These are phyloP conservation scores for Microtus oregoni DNA, from an alignment of 2,113 vertebrate species.

Conservation along the genomic window DNA sequence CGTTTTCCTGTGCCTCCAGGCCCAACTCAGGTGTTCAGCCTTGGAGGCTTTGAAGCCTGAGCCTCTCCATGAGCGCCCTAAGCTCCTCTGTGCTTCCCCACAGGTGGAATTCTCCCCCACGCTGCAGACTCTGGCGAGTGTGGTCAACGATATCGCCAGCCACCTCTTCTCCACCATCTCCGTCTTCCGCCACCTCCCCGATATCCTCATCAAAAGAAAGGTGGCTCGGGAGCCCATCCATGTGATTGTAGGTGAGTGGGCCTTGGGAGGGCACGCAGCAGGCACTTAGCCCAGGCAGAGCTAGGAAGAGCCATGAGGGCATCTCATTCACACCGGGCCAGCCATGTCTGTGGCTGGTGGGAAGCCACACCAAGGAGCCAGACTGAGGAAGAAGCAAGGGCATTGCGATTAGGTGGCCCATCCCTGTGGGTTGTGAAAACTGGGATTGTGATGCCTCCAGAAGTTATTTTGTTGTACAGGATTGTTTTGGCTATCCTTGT, in stretches of 20 bases:
- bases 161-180: conserved; percentile 90
- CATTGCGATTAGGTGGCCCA: neutral
- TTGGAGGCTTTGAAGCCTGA: neutral
- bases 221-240: conserved; percentile 86
- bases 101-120: conserved; percentile 93
- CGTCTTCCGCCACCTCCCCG: conserved; percentile 90
- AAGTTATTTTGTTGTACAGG: too few species aligned
- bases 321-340: neutral
- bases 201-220: conserved; percentile 85
- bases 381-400: neutral
- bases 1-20: neutral
- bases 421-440: neutral
- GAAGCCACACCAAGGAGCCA: neutral
- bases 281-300: neutral
- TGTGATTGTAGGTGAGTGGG: conserved; percentile 86
- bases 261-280: neutral
- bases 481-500: too few species aligned
- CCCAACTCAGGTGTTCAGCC: neutral
- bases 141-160: conserved; percentile 85
- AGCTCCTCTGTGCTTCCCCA: neutral
- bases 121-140: conserved; percentile 85
- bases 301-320: neutral
- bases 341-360: neutral
- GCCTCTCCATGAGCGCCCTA: neutral
- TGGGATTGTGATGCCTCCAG: neutral